Evolutionary conservation across 1,140 invertebrate genomes (phyloP), one percentile per base, ranked within the genome.

Genomic region (Hermetia illucens): DNA sequence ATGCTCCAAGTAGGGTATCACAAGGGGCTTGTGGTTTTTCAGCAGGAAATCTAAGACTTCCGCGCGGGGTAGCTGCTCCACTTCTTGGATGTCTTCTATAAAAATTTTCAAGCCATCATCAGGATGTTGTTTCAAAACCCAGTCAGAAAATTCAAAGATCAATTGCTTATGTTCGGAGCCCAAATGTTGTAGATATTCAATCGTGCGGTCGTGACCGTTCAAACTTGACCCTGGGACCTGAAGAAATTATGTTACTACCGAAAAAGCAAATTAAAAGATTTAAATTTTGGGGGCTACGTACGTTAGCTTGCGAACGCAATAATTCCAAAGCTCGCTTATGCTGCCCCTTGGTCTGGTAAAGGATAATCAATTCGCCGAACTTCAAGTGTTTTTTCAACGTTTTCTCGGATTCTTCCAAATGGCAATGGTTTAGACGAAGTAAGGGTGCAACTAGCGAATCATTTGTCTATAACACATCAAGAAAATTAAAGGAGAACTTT

Each of bases 1-100:
- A 58, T 98, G 90, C 58, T 98, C 91, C 62, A 97, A 63, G 61
- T 98, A 98, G 1, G 84, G 81, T 53, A 95, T 87, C 1, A 90
- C 82, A 17, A 93, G 61, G 34, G 71, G 54, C 43, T 82, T 78
- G 44, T 90, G 82, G 42, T 77, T 82, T 49, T 78, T 75, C 3
- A 88, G 64, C 4, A 98, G 61, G 64, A 85, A 96, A 53, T 94
- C 84, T 18, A 96, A 61, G 13, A 98, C 80, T 61, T 82, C 77
- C 22, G 88, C 77, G 41, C 92, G 69, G 1, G 93, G 89, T 15
- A 97, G 63, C 25, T 77, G 72, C 61, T 95, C 88, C 1, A 90
- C 82, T 72, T 92, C 89, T 36, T 76, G 62, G 8, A 86, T 66
- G 56, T 95, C 87, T 62, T 95, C 92, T 36, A 82, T 94, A 55